phyloP scores from a whole-genome alignment of 2,113 vertebrate species.

The Paedocypris sp. region DNA sequence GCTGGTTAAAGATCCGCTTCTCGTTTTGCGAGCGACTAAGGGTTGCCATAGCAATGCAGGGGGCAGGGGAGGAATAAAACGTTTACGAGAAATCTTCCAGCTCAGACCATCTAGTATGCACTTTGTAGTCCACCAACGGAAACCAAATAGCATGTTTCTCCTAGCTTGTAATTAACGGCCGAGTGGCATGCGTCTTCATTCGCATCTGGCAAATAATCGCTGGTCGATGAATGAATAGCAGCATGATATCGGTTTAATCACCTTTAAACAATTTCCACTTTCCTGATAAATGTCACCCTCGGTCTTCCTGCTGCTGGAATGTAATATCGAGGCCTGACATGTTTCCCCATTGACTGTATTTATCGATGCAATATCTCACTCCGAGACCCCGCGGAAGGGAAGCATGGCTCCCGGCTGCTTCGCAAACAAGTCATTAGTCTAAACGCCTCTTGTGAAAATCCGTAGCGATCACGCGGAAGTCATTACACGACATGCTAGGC shows the following conservation, averaged over 20 bases:
- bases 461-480: conserved; percentile 29
- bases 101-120: background rate
- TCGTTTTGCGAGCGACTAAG: conserved; percentile 25
- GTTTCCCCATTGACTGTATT: conserved; percentile 41
- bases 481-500: too few species aligned
- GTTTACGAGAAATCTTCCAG: conserved; percentile 30
- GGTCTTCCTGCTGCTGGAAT: conserved; percentile 26
- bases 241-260: conserved; percentile 6
- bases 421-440: conserved; percentile 42
- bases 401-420: conserved; percentile 26
- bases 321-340: conserved; percentile 2
- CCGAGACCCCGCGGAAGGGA: conserved; percentile 30
- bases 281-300: conserved; percentile 6
- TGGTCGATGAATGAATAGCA: conserved; percentile 17
- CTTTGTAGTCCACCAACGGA: background rate
- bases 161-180: background rate
- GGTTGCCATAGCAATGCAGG: conserved; percentile 54
- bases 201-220: background rate
- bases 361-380: conserved; percentile 47
- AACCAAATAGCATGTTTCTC: too few species aligned
- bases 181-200: background rate
- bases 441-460: conserved; percentile 33
- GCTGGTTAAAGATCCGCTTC: too few species aligned
- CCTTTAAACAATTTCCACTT: conserved; percentile 13
- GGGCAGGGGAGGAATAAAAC: conserved; percentile 37